Base-by-base conservation (phyloP, 1,140 invertebrate genomes). In the Polypedilum pembai region DNA sequence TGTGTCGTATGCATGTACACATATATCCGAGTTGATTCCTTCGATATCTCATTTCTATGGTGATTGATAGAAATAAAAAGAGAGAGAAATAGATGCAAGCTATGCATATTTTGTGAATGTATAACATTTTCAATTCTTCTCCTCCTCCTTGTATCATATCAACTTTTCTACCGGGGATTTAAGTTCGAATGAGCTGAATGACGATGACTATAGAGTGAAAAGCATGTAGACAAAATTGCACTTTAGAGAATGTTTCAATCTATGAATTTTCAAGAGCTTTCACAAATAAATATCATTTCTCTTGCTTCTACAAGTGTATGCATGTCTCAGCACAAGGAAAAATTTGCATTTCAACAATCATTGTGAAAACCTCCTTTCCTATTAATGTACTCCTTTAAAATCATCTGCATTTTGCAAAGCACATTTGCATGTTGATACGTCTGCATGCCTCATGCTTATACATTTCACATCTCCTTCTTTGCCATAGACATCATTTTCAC, bases 231-330 rank as follows among this genome's bases (percentile, higher is more conserved):
- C 12, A 15, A 56, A 56, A 56, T 56, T 56, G 45, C 45, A 56
- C 45, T 56, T 56, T 56, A 56, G 45, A 56, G 45, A 56, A 56
- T 56, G 45, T 56, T 56, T 56, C 45, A 56, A 56, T 56, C 45
- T 56, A 56, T 56, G 45, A 56, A 15, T 56, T 56, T n/a, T 56
- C 45, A 15, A 56, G 45, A 56, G 45, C n/a, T 56, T 45, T 56
- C n/a, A n/a, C n/a, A 56, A 56, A 56, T 56, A 56, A 56, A 56
- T 56, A 56, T 56, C 45, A 56, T 56, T 56, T 56, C 45, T 56
- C 12, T 56, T n/a, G 12, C 45, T 15, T 56, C n/a, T 56, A n/a
- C 12, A 56, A 56, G n/a, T 56, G 12, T 56, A 15, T 56, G n/a
- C 45, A 56, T 56, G 12, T 56, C n/a, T 56, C n/a, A 15, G 3